These are phyloP conservation scores for Steinernema scapterisci DNA, from an alignment of 2,888 invertebrate species.

Conservation along the genomic window DNA sequence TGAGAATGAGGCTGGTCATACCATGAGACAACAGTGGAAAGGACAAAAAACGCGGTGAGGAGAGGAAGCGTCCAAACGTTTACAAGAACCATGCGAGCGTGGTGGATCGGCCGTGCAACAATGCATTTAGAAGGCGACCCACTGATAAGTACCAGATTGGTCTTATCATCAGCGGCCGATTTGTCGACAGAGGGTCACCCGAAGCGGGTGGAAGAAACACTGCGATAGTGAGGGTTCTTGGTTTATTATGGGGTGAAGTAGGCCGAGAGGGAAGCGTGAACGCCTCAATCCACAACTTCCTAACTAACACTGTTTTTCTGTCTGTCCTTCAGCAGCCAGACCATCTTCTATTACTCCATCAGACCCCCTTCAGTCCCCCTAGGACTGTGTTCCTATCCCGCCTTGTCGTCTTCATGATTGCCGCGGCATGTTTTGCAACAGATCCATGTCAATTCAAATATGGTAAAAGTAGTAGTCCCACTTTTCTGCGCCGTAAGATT, in stretches of 20 bases:
- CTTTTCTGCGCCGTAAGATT: too few species aligned
- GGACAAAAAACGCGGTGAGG: neutral
- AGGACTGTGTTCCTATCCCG: neutral
- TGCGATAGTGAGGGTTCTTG: neutral
- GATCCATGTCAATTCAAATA: neutral
- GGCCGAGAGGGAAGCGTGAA: too few species aligned
- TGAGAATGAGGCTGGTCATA: neutral
- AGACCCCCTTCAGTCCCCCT: neutral
- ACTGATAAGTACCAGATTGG: neutral
- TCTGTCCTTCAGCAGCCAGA: conserved; percentile 4
- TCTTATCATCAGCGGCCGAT: neutral
- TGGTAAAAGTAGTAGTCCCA: neutral
- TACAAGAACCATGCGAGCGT: conserved; percentile 15
- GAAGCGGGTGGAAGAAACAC: neutral
- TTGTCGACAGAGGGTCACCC: neutral
- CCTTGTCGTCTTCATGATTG: neutral
- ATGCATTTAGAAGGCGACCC: neutral
- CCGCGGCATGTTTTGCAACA: conserved; percentile 11
- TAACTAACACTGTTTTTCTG: too few species aligned
- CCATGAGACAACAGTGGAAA: neutral
- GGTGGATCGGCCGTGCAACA: conserved; percentile 1
- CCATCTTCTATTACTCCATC: neutral
- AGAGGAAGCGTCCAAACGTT: conserved; percentile 16
- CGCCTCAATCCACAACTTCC: too few species aligned
- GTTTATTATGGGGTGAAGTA: too few species aligned